phyloP scores from a whole-genome alignment of 2,113 vertebrate species.

The Montifringilla adamsi region DNA sequence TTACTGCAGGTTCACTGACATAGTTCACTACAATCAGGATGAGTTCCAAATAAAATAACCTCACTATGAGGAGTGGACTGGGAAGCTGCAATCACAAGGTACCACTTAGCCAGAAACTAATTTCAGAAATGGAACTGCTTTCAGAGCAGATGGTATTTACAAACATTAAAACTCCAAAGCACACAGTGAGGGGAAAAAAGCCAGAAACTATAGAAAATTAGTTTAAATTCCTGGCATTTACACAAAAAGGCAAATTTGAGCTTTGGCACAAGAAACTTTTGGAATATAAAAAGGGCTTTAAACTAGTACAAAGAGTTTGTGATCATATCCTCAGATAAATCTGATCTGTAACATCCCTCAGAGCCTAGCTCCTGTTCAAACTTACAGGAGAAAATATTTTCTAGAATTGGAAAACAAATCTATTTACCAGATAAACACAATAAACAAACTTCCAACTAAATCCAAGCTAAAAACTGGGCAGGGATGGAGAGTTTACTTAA shows the following conservation, averaged over 20 bases:
- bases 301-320: not conserved
- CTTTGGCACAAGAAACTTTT: not conserved
- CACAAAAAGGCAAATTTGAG: not conserved
- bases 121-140: not conserved
- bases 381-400: not conserved
- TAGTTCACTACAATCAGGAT: not conserved
- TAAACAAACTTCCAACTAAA: not conserved
- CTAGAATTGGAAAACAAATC: not conserved
- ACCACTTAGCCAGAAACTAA: not conserved
- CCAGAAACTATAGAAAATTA: not conserved
- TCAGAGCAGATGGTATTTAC: slow-evolving; percentile 8
- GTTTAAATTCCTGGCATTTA: not conserved
- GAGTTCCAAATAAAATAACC: not conserved
- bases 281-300: not conserved
- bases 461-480: not conserved
- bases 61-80: not conserved
- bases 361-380: not conserved
- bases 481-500: not conserved
- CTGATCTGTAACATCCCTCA: not conserved
- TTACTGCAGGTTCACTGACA: not conserved
- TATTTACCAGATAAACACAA: slow-evolving; percentile 6
- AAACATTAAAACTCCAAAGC: not conserved
- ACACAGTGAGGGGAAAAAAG: not conserved
- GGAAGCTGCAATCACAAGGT: not conserved
- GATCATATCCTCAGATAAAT: not conserved